These are phyloP conservation scores for Helicorthomorpha holstii DNA, from an alignment of 1,140 invertebrate genomes.

Conservation along the genomic window DNA sequence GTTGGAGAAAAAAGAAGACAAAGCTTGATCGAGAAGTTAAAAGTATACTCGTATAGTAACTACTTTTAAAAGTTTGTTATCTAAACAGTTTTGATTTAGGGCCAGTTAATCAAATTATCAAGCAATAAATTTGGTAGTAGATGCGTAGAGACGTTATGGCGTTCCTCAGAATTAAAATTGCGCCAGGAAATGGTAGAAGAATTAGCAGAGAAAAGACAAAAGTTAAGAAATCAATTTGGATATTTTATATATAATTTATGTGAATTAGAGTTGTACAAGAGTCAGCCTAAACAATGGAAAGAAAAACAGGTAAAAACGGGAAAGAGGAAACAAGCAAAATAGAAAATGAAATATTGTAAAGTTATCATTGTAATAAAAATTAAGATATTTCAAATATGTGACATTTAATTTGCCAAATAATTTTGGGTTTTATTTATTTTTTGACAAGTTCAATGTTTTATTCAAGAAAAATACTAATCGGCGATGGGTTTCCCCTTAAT, in stretches of 20 bases:
- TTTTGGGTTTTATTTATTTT: no score
- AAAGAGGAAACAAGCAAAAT: neutral
- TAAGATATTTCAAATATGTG: no score
- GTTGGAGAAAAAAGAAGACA: neutral
- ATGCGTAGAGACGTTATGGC: neutral
- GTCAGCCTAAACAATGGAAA: slow-evolving; percentile 1
- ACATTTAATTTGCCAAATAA: no score
- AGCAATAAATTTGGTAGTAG: slow-evolving; percentile 6
- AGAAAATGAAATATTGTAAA: neutral
- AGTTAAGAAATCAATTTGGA: neutral
- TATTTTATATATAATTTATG: neutral
- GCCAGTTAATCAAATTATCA: neutral
- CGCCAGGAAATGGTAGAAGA: neutral
- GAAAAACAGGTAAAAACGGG: neutral
- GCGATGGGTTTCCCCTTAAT: no score
- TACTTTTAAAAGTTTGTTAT: neutral
- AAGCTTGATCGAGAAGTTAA: neutral
- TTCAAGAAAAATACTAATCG: no score
- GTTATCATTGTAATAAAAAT: neutral
- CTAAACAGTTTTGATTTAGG: neutral
- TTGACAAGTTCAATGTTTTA: no score
- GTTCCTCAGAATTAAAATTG: neutral
- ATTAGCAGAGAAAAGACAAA: neutral
- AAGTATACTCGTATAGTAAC: neutral
- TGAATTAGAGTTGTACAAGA: neutral